Conservation (phyloP, 2,113 vertebrate genomes). For the Xerus inauris region DNA sequence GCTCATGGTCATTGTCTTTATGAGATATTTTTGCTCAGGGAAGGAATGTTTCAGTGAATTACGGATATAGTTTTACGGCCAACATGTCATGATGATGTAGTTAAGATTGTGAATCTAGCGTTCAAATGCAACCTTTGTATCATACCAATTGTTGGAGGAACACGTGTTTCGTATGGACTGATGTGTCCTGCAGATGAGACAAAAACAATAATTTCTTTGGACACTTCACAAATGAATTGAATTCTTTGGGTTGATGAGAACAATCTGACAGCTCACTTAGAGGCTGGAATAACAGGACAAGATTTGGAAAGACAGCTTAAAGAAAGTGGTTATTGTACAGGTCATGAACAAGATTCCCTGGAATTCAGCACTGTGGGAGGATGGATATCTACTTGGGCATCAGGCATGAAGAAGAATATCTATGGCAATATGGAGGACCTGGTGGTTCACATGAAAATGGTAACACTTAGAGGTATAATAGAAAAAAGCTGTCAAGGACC, state of each 20-base stretch:
- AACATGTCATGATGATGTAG: slow-evolving; percentile 95
- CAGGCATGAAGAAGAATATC: slow-evolving; percentile 99
- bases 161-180: too few relatives aligned
- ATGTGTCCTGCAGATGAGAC: too few relatives aligned
- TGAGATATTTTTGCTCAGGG: slow-evolving; percentile 97
- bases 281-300: too few relatives aligned
- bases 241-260: too few relatives aligned
- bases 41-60: slow-evolving; percentile 95
- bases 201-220: too few relatives aligned
- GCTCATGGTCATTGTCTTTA: slow-evolving; percentile 98
- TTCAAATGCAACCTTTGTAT: slow-evolving; percentile 97
- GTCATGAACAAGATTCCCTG: slow-evolving; percentile 98
- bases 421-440: slow-evolving; percentile 99
- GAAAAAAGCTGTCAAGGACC: slow-evolving; percentile 98
- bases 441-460: slow-evolving; percentile 98
- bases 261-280: too few relatives aligned
- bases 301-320: too few relatives aligned
- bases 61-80: slow-evolving; percentile 98
- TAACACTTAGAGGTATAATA: slow-evolving; percentile 96
- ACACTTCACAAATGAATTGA: too few relatives aligned
- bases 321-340: slow-evolving; percentile 97
- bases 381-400: slow-evolving; percentile 98
- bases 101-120: slow-evolving; percentile 96
- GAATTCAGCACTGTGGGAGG: slow-evolving; percentile 99
- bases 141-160: slow-evolving; percentile 98